Conservation (phyloP, 2,888 invertebrate genomes). For the Ophion ellenae region DNA sequence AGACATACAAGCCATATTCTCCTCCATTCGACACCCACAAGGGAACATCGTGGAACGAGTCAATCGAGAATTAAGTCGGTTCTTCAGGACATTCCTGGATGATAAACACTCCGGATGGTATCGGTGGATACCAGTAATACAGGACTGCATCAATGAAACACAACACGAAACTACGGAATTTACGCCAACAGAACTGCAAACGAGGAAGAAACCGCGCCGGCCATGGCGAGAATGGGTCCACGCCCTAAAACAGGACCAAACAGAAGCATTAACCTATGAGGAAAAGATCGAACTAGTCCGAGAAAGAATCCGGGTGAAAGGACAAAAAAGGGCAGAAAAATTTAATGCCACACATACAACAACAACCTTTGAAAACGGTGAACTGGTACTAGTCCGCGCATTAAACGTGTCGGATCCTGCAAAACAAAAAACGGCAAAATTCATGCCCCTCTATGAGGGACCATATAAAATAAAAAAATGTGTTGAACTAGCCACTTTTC, state of each 20-base stretch:
- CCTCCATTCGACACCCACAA: constrained; percentile 37
- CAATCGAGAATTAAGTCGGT: constrained; percentile 14
- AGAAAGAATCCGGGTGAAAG: constrained; percentile 9
- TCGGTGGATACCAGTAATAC: not conserved
- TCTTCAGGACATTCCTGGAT: constrained; percentile 10
- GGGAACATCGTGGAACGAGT: constrained; percentile 14
- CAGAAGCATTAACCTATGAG: not conserved
- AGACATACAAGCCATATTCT: not conserved
- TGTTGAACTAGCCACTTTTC: not conserved
- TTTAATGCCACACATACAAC: not conserved
- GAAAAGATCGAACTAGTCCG: not conserved
- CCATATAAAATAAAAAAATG: constrained; percentile 3
- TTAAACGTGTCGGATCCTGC: constrained; percentile 9
- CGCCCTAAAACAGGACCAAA: not conserved
- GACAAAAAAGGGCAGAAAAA: constrained; percentile 4
- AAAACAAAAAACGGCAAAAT: not conserved
- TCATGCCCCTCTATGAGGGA: constrained; percentile 6
- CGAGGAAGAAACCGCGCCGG: not conserved
- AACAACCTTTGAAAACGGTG: not conserved
- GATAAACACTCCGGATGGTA: constrained; percentile 19
- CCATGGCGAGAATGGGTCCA: constrained; percentile 14
- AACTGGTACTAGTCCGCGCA: not conserved
- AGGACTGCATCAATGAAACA: constrained; percentile 26
- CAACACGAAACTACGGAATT: not conserved
- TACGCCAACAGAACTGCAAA: not conserved